Evolutionary conservation across 2,888 invertebrate genomes (phyloP).

Genomic region (Sarcophaga variegata): DNA sequence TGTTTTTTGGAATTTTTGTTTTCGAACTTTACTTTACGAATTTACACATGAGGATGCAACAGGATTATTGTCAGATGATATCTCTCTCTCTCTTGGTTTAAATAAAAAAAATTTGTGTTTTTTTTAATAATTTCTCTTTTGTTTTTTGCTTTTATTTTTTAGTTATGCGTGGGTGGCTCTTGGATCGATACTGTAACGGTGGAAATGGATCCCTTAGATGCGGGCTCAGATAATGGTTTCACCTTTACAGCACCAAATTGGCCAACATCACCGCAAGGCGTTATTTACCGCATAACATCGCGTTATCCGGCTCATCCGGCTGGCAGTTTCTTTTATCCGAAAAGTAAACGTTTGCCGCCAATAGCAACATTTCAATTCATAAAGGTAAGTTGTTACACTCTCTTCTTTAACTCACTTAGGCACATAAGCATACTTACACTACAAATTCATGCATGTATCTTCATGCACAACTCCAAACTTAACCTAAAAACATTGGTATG

Average conservation of each 20-base stretch:
- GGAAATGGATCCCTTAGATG: conserved; percentile 95
- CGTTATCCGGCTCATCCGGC: conserved; percentile 95
- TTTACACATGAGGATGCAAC: background rate
- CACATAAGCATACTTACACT: background rate
- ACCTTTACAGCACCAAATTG: conserved; percentile 98
- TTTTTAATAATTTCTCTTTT: conserved; percentile 22
- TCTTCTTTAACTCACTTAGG: background rate
- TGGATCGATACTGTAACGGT: conserved; percentile 95
- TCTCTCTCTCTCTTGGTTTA: background rate
- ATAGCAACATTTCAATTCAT: conserved; percentile 95
- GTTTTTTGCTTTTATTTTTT: conserved; percentile 74
- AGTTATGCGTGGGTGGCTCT: conserved; percentile 94
- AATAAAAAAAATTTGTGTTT: background rate
- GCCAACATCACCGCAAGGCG: conserved; percentile 94
- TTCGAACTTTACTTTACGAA: background rate
- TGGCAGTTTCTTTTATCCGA: conserved; percentile 96
- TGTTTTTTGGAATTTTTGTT: background rate
- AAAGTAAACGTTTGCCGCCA: conserved; percentile 92
- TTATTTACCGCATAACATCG: conserved; percentile 93
- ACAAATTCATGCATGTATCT: background rate
- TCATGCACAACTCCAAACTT: no score
- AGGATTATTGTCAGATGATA: background rate
- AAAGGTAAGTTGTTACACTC: conserved; percentile 85
- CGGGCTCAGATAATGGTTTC: conserved; percentile 97
- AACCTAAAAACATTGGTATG: no score